Evolutionary conservation across 2,113 vertebrate species (phyloP).

Genomic region (Planiliza haematocheilus): DNA sequence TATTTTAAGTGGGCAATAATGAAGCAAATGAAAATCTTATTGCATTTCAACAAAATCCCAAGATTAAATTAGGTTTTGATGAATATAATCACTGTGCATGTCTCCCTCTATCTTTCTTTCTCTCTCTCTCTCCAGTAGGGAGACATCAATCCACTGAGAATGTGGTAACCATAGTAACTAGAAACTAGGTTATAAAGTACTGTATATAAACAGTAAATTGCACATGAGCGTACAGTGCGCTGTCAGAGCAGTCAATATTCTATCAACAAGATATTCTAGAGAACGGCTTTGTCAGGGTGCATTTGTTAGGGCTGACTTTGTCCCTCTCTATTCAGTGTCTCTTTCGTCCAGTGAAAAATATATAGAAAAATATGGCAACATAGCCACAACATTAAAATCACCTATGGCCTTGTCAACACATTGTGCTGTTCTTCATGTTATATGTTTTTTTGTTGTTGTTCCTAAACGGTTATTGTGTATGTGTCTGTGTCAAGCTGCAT

Average conservation of each 20-base stretch:
- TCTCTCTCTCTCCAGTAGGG: constrained; percentile 7
- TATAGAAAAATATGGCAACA: no score
- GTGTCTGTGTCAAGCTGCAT: no score
- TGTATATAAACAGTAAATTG: constrained; percentile 57
- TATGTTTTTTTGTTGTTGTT: no score
- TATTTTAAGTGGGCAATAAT: constrained; percentile 1
- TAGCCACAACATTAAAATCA: no score
- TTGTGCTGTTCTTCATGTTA: no score
- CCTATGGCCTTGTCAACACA: no score
- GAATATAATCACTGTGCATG: not conserved
- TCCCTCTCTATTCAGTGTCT: not conserved
- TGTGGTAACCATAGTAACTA: constrained; percentile 74
- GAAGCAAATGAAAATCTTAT: constrained; percentile 1
- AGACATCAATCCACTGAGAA: constrained; percentile 31
- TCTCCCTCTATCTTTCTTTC: not conserved
- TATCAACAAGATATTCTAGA: not conserved
- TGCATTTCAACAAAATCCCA: constrained; percentile 17
- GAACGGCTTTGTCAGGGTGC: not conserved
- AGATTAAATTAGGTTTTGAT: constrained; percentile 17
- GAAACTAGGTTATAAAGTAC: constrained; percentile 66
- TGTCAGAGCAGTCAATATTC: constrained; percentile 28
- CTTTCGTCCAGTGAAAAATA: not conserved
- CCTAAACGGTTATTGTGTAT: no score
- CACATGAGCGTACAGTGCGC: constrained; percentile 7
- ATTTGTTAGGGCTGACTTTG: not conserved